These are phyloP conservation scores for Oceanodroma leucorhoa DNA, from an alignment of 2,797 vertebrate genomes.

Conservation along the genomic window DNA sequence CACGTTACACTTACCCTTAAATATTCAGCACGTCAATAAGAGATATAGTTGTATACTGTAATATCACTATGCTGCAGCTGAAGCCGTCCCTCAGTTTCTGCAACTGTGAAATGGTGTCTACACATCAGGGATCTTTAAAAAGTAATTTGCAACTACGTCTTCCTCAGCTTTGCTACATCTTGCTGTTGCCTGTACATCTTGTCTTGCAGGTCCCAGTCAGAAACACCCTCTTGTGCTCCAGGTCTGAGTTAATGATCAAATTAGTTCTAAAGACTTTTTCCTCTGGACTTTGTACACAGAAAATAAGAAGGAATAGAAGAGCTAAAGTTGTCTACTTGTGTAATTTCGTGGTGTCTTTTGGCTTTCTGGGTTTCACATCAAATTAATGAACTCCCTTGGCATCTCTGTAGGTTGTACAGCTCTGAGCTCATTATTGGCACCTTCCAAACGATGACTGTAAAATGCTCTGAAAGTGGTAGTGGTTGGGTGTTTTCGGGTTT, in stretches of 20 bases:
- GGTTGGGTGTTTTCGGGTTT: not conserved
- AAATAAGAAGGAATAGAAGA: not conserved
- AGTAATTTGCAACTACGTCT: not conserved
- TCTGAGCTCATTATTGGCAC: conserved; percentile 29
- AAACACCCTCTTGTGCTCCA: not conserved
- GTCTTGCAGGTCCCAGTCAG: not conserved
- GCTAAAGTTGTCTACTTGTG: not conserved
- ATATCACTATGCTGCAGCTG: not conserved
- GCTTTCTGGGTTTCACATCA: not conserved
- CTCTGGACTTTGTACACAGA: not conserved
- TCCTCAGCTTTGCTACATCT: not conserved
- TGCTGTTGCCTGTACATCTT: not conserved
- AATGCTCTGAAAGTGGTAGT: not conserved
- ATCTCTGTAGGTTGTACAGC: not conserved
- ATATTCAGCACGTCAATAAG: not conserved
- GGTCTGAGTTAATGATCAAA: not conserved
- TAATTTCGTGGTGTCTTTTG: not conserved
- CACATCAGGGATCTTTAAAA: not conserved
- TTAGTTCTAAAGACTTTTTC: not conserved
- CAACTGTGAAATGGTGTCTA: not conserved
- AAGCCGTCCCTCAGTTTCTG: not conserved
- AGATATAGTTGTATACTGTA: not conserved
- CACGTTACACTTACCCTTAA: not conserved
- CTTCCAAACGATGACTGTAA: not conserved
- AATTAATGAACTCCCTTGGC: conserved; percentile 17